These are phyloP conservation scores for Gonocerus acuteangulatus DNA, from an alignment of 2,888 invertebrate genomes.

Conservation along the genomic window DNA sequence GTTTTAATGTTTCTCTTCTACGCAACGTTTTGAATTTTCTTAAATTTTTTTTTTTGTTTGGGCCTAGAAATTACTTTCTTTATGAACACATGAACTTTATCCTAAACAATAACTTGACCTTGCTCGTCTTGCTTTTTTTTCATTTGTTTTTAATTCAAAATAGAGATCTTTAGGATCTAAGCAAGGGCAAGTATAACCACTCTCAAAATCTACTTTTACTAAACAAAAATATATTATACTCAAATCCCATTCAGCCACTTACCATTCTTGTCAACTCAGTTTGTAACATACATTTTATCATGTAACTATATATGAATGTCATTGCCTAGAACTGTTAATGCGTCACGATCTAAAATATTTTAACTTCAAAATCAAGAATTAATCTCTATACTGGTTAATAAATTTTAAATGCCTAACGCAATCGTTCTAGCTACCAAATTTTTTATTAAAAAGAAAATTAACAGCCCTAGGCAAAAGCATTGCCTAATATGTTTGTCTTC, in stretches of 20 bases:
- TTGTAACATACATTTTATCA: conserved; percentile 5
- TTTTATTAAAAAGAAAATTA: too few species aligned
- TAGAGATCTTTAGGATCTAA: background rate
- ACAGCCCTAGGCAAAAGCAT: too few species aligned
- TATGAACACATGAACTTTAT: conserved; percentile 23
- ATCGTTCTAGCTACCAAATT: too few species aligned
- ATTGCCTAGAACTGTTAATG: too few species aligned
- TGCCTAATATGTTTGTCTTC: too few species aligned
- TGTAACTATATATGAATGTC: background rate
- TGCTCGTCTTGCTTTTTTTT: background rate
- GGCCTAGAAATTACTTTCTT: conserved; percentile 13
- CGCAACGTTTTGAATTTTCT: background rate
- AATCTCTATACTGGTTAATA: too few species aligned
- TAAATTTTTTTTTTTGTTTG: background rate
- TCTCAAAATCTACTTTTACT: conserved; percentile 24
- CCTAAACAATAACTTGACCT: conserved; percentile 19
- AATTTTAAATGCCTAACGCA: too few species aligned
- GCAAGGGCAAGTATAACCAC: conserved; percentile 13
- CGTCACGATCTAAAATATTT: too few species aligned
- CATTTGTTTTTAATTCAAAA: background rate
- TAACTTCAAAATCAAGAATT: too few species aligned
- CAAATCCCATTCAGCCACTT: conserved; percentile 15
- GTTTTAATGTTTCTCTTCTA: background rate
- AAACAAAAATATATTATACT: conserved; percentile 26
- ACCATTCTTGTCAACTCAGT: background rate